These are phyloP conservation scores for Salpingus planirostris DNA, from an alignment of 2,888 invertebrate species.

Conservation along the genomic window DNA sequence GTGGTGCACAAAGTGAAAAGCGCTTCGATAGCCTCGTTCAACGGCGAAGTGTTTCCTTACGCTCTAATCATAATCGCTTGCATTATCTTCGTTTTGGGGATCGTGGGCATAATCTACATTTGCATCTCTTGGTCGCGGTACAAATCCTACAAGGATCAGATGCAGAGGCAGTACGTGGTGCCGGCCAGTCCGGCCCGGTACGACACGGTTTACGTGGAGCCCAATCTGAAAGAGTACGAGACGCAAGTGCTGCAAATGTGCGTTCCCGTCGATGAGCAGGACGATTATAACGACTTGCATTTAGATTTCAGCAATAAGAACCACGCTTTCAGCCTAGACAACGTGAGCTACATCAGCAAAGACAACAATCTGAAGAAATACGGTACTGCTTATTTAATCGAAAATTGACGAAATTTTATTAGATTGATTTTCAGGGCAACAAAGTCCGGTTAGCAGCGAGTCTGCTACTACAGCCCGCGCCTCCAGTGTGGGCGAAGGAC, in stretches of 20 bases:
- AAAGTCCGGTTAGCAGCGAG: slow-evolving; percentile 75
- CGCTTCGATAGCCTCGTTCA: slow-evolving; percentile 38
- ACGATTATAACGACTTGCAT: slow-evolving; percentile 69
- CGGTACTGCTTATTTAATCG: slow-evolving; percentile 44
- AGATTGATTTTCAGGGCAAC: slow-evolving; percentile 57
- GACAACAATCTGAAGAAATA: slow-evolving; percentile 53
- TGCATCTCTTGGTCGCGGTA: slow-evolving; percentile 94
- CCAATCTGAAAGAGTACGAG: slow-evolving; percentile 87
- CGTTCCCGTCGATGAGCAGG: slow-evolving; percentile 75
- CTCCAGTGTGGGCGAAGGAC: slow-evolving; percentile 49
- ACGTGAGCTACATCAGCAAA: slow-evolving; percentile 80
- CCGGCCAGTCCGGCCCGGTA: slow-evolving; percentile 56
- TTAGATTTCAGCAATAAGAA: slow-evolving; percentile 80
- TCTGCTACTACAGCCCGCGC: slow-evolving; percentile 76
- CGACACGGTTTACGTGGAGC: slow-evolving; percentile 62
- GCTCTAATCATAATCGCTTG: slow-evolving; percentile 82
- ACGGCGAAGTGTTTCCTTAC: slow-evolving; percentile 70
- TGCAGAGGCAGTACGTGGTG: slow-evolving; percentile 43
- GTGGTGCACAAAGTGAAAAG: slow-evolving; percentile 40
- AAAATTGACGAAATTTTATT: slow-evolving; percentile 1
- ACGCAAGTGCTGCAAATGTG: slow-evolving; percentile 92
- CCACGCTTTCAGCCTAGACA: slow-evolving; percentile 80
- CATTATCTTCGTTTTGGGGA: slow-evolving; percentile 79
- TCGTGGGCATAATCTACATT: slow-evolving; percentile 85
- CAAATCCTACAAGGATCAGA: slow-evolving; percentile 74